Percentiles rank a stretch among this genome's conserved stretches.
Evolutionary conservation across 2,797 vertebrate genomes (phyloP).

Genomic region (Mormyrus proboscirostris): DNA sequence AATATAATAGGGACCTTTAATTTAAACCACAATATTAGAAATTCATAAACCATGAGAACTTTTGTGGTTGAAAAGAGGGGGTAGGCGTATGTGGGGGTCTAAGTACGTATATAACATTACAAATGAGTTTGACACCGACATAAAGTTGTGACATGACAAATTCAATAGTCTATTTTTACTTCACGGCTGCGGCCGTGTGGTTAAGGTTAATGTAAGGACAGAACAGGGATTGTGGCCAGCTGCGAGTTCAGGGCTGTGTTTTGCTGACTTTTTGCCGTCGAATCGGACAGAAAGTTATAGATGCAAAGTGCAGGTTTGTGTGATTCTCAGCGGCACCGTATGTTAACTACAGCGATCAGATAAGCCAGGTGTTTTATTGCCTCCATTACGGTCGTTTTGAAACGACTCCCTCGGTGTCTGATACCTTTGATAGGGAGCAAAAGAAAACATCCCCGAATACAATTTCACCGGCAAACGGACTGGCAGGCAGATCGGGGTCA

Average conservation of each 20-base stretch:
- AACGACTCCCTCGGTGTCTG: constrained; percentile 10
- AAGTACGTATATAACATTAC: neutral
- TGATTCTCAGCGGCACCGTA: constrained; percentile 12
- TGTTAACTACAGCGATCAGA: constrained; percentile 5
- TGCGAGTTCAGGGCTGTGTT: neutral
- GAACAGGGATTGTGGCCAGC: neutral
- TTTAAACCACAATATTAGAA: neutral
- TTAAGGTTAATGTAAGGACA: constrained; percentile 19
- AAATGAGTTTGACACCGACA: neutral
- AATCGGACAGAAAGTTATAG: neutral
- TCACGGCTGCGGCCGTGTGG: neutral
- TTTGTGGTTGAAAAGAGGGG: neutral
- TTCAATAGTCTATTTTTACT: constrained; percentile 17
- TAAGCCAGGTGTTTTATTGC: constrained; percentile 26
- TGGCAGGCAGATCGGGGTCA: neutral
- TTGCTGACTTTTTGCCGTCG: neutral
- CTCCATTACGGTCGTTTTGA: neutral
- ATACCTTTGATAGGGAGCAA: neutral
- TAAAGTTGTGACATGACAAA: constrained; percentile 15
- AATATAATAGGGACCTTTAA: neutral
- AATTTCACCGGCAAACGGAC: neutral
- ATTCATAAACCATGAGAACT: neutral
- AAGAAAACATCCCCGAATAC: constrained; percentile 11
- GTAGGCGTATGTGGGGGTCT: neutral
- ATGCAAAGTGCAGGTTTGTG: constrained; percentile 9